Base-by-base conservation (phyloP, 2,113 vertebrate species). In the Hypomesus transpacificus region DNA sequence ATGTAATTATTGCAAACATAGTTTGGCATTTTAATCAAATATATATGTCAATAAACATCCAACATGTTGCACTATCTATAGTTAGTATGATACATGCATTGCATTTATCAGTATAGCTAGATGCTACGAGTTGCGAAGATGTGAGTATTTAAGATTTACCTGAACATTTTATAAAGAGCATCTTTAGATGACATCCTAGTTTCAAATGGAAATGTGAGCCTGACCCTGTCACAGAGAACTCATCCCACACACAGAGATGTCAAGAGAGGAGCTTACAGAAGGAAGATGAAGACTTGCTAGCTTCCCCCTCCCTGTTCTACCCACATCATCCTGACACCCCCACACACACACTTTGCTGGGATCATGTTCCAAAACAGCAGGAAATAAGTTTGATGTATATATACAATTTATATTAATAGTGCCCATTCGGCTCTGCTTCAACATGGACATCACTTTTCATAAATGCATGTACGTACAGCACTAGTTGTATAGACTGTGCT, bases 281-380 rank as follows among this genome's bases (percentile, higher is more conserved):
- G 64, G 65, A 31, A 60, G 69, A 75, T 56, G 62, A 59, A 68
- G 58, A 75, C 61, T 60, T 53, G 56, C 51, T 51, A 51, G 62
- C 62, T 50, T 61, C 24, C 46, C 68, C 68, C 52, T 24, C 56
- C 57, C 28, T 63, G 53, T 51, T 69, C 46, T 54, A 57, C 67
- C 28, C 52, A 28, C 53, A 57, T 69, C n/a, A n/a, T 59, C 54
- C 31, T 31, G 54, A 66, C 17, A 54, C 16, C 28, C 28, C 60
- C 68, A 63, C 74, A 68, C 69, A 69, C 63, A 46, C 68, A 46
- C 50, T 39, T 24, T 54, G 46, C n/a, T 9, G 56, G 73, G 59
- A 74, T 76, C 68, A 71, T 31, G 75, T 76, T 73, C 53, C 50
- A 73, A 70, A 70, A 75, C 67, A 73, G 17, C 54, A 63, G 54